A percentile compares a stretch with the other conserved stretches of the same genome.
Evolutionary conservation across 2,113 vertebrate species (phyloP).

Genomic region (Hirundichthys speculiger): DNA sequence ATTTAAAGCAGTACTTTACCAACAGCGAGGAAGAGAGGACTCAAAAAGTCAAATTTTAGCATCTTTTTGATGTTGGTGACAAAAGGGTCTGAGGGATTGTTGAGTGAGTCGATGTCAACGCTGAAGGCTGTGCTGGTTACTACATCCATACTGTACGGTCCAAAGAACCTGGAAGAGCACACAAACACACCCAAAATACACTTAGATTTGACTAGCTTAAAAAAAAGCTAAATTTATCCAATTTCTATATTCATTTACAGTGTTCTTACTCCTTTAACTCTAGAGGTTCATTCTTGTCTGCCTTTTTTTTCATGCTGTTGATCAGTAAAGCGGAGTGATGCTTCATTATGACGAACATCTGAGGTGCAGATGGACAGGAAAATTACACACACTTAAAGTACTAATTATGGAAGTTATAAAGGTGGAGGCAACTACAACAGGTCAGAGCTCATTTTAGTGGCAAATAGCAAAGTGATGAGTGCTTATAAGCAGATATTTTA

Average conservation of each 20-base stretch:
- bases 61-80: constrained; percentile 82
- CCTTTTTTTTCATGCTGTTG: constrained; percentile 73
- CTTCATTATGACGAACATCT: constrained; percentile 85
- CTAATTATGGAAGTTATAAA: too few relatives aligned
- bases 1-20: constrained; percentile 59
- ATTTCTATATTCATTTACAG: neutral
- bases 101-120: constrained; percentile 82
- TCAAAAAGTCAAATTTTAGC: constrained; percentile 74
- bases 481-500: too few relatives aligned
- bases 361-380: constrained; percentile 19
- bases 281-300: constrained; percentile 63
- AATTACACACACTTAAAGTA: too few relatives aligned
- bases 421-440: too few relatives aligned
- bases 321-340: constrained; percentile 77
- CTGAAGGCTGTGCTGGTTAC: constrained; percentile 83
- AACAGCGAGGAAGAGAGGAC: constrained; percentile 63
- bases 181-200: neutral
- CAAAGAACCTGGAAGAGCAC: constrained; percentile 61
- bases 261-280: constrained; percentile 75
- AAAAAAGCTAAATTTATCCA: neutral
- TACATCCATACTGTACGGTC: constrained; percentile 81
- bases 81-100: constrained; percentile 81
- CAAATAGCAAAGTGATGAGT: too few relatives aligned
- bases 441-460: too few relatives aligned
- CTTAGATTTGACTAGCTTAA: neutral